Evolutionary conservation across 2,797 vertebrate species (phyloP).

Genomic region (Rhynchotus rufescens): DNA sequence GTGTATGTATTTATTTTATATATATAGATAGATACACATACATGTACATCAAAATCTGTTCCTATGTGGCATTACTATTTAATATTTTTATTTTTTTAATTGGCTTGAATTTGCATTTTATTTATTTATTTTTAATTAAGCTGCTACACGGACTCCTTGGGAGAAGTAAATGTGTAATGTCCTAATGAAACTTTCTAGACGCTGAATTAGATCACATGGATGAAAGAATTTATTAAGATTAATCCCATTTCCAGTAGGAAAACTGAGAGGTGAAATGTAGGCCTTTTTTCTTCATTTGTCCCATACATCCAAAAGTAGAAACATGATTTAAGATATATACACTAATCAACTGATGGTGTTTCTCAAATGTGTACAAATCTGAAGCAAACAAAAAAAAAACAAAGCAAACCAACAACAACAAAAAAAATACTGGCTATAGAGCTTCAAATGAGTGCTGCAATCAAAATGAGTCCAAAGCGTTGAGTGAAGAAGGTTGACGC

Average conservation of each 20-base stretch:
- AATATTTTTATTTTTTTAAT: conserved; percentile 9
- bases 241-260: background rate
- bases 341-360: background rate
- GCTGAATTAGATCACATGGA: background rate
- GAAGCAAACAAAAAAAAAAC: background rate
- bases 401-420: background rate
- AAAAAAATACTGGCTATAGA: background rate
- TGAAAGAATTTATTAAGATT: background rate
- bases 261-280: background rate
- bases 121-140: background rate
- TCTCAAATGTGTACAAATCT: background rate
- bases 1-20: background rate
- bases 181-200: background rate
- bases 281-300: background rate
- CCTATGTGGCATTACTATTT: conserved; percentile 7
- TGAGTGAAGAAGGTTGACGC: background rate
- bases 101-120: background rate
- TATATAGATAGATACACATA: background rate
- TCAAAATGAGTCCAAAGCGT: background rate
- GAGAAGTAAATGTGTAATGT: background rate
- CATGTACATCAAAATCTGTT: conserved; percentile 68
- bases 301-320: background rate
- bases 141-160: background rate
- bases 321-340: background rate
- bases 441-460: background rate